Percentiles rank a stretch among this genome's conserved stretches.
Evolutionary conservation across 2,888 invertebrate genomes (phyloP).

Genomic region (Eledona agricola): DNA sequence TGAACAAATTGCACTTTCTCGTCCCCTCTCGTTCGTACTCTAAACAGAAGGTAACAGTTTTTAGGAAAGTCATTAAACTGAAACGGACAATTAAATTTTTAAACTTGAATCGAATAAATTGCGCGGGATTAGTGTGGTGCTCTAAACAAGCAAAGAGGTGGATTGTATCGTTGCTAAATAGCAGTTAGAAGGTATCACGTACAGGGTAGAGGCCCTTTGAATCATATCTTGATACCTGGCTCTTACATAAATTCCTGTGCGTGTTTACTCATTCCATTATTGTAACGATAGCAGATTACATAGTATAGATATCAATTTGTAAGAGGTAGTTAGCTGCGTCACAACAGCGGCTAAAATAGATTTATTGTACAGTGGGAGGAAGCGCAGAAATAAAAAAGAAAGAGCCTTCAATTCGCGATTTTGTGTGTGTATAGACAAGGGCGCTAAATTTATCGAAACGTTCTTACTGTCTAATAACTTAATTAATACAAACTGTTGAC

Average conservation of each 20-base stretch:
- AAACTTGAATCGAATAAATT: neutral
- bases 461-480: constrained; percentile 38
- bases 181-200: too few relatives aligned
- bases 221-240: too few relatives aligned
- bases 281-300: constrained; percentile 16
- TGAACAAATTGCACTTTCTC: constrained; percentile 31
- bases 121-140: too few relatives aligned
- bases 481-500: constrained; percentile 37
- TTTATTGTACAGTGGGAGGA: constrained; percentile 18
- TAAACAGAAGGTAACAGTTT: constrained; percentile 22
- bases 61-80: constrained; percentile 22
- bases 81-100: constrained; percentile 8
- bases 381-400: constrained; percentile 18
- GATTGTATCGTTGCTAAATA: too few relatives aligned
- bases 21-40: constrained; percentile 1
- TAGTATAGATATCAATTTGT: constrained; percentile 28
- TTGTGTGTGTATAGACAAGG: constrained; percentile 23
- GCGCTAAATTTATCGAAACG: constrained; percentile 26
- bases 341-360: constrained; percentile 23
- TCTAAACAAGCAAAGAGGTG: too few relatives aligned
- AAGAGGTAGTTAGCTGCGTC: constrained; percentile 21
- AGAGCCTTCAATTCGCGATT: constrained; percentile 19
- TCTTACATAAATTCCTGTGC: constrained; percentile 8
- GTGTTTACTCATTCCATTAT: constrained; percentile 21
- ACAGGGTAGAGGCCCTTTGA: too few relatives aligned